Conservation (phyloP, 92 coral and sea anemone genomes). For the Paragorgia papillata region DNA sequence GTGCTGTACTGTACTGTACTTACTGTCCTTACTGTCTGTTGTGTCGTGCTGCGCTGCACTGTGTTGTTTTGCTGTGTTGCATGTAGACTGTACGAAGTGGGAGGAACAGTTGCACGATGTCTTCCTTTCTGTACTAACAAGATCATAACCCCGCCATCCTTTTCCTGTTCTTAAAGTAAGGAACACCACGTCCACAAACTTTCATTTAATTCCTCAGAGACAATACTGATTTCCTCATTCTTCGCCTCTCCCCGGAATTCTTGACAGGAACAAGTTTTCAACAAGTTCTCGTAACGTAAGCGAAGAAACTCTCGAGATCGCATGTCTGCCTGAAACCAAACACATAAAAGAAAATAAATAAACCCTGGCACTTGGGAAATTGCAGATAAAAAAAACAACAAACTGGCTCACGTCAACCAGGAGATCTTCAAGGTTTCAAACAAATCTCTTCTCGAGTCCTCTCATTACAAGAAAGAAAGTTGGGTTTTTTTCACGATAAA, state of each 20-base stretch:
- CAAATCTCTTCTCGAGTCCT: too few species aligned
- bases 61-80: neutral
- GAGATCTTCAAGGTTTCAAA: too few species aligned
- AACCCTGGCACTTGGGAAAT: too few species aligned
- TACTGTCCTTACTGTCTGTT: neutral
- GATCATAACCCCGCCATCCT: too few species aligned
- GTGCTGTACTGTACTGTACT: neutral
- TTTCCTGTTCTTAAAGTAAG: conserved; percentile 16
- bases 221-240: neutral
- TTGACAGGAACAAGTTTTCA: conserved; percentile 63
- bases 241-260: neutral
- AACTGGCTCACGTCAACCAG: too few species aligned
- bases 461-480: too few species aligned
- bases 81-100: neutral
- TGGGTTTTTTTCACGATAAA: too few species aligned
- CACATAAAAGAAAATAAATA: neutral
- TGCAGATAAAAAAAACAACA: too few species aligned
- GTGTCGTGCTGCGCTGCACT: neutral
- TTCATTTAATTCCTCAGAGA: neutral
- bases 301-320: conserved; percentile 75
- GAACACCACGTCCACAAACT: conserved; percentile 28
- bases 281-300: conserved; percentile 58
- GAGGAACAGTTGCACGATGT: too few species aligned
- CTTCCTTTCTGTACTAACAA: too few species aligned
- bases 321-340: conserved; percentile 75